Evolutionary conservation across 2,113 vertebrate genomes (phyloP).

Genomic region (Rallus limicola): DNA sequence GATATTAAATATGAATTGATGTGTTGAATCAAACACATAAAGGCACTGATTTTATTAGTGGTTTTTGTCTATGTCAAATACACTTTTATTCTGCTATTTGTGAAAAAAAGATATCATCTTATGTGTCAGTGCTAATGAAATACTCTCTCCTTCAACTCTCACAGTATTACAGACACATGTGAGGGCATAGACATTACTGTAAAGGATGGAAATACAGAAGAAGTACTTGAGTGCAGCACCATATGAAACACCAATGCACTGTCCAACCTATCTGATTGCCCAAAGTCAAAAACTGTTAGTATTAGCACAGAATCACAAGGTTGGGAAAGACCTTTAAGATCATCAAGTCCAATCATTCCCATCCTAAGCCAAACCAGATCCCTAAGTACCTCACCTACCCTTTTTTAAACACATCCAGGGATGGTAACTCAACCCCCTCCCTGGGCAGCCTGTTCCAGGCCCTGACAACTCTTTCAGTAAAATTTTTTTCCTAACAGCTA

Average conservation of each 20-base stretch:
- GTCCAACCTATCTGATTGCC: not conserved
- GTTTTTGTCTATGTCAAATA: not conserved
- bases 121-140: not conserved
- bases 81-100: not conserved
- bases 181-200: not conserved
- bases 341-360: too few relatives aligned
- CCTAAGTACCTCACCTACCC: too few relatives aligned
- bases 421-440: too few relatives aligned
- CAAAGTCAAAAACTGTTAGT: not conserved
- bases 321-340: too few relatives aligned
- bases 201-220: not conserved
- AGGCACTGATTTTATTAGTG: not conserved
- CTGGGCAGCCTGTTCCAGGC: too few relatives aligned
- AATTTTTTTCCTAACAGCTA: too few relatives aligned
- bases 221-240: not conserved
- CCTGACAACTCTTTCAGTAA: too few relatives aligned
- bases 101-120: not conserved
- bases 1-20: not conserved
- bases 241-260: not conserved
- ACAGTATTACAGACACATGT: fast-evolving
- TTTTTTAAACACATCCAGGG: too few relatives aligned
- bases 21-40: not conserved
- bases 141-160: not conserved
- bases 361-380: too few relatives aligned
- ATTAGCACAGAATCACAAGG: not conserved